Conservation (phyloP, 2,888 invertebrate species). For the Ischnura elegans region DNA sequence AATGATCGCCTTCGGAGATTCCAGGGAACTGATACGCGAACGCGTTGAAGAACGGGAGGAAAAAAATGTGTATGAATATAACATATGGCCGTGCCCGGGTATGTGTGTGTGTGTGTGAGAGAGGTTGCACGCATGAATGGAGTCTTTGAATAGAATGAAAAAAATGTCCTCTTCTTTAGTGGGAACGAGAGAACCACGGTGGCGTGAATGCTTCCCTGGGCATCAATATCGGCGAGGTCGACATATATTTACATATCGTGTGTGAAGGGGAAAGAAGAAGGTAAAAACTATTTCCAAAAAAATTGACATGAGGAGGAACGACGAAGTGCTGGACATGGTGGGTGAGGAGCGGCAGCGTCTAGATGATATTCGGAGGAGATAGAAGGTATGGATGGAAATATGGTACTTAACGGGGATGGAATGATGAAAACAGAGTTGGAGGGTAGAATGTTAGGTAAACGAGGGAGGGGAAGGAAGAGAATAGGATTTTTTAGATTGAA, state of each 20-base stretch:
- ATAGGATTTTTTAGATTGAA: too few species aligned
- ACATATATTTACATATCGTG: not conserved
- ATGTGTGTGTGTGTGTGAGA: too few species aligned
- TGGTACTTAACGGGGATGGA: too few species aligned
- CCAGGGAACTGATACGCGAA: not conserved
- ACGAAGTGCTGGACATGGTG: too few species aligned
- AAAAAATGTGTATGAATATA: not conserved
- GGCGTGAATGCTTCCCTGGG: not conserved
- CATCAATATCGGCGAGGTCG: not conserved
- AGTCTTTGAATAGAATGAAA: not conserved
- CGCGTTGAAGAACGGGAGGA: not conserved
- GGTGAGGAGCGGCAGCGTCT: too few species aligned
- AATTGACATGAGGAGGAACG: not conserved
- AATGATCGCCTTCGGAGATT: conserved; percentile 32
- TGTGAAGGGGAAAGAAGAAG: too few species aligned
- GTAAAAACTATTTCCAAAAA: not conserved
- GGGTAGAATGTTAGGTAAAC: not conserved
- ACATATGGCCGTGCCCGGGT: not conserved
- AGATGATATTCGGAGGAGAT: too few species aligned
- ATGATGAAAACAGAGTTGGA: too few species aligned
- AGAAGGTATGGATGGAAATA: too few species aligned
- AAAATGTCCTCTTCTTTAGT: not conserved
- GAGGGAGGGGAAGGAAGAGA: not conserved
- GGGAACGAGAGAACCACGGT: not conserved
- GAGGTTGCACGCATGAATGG: not conserved